Conservation (phyloP, 2,113 vertebrate genomes). For the Bubo scandiacus region DNA sequence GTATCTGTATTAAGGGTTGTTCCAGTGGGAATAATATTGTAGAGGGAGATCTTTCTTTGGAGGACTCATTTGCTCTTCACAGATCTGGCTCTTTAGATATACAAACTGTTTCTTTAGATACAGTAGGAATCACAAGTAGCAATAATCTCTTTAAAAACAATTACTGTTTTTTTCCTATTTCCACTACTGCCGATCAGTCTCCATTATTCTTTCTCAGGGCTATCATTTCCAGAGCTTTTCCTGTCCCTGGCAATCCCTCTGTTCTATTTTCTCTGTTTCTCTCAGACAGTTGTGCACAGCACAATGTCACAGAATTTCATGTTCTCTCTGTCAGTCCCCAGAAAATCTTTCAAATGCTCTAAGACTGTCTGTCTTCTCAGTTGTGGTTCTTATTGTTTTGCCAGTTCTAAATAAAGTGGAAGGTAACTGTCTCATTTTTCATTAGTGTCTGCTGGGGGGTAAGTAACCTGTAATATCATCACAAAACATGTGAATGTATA, state of each 20-base stretch:
- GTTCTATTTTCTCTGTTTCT: conserved; percentile 1
- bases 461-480: neutral
- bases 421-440: neutral
- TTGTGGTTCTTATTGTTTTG: neutral
- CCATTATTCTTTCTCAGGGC: neutral
- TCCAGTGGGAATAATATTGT: neutral
- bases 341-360: neutral
- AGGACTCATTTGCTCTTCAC: neutral
- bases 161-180: neutral
- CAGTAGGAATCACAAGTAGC: neutral
- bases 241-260: neutral
- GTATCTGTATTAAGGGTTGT: neutral
- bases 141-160: neutral
- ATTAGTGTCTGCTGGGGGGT: neutral
- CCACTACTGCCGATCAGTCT: neutral
- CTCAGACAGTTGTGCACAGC: neutral
- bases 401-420: neutral
- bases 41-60: neutral
- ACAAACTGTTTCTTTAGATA: neutral
- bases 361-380: neutral
- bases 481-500: neutral
- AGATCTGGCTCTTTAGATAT: neutral
- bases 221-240: conserved; percentile 20
- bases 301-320: neutral
- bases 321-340: neutral